phyloP scores from a whole-genome alignment of 2,113 vertebrate species.

The Gorsachius goisagi region DNA sequence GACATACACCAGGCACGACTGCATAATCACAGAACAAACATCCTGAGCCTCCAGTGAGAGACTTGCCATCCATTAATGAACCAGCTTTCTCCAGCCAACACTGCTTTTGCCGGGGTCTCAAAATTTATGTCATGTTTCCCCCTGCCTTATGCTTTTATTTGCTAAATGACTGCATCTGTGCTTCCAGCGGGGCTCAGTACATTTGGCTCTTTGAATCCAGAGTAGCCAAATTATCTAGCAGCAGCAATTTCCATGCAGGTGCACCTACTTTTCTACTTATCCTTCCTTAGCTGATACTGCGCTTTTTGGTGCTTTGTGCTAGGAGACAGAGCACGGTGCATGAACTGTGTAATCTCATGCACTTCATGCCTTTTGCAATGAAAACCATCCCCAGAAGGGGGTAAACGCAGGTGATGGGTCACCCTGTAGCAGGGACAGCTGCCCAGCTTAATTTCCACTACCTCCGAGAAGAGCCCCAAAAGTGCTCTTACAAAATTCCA shows the following conservation, averaged over 20 bases:
- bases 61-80: not conserved
- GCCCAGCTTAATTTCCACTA: not conserved
- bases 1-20: not conserved
- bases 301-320: not conserved
- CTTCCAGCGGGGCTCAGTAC: not conserved
- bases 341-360: not conserved
- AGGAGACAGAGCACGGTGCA: not conserved
- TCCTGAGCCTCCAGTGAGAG: not conserved
- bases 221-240: not conserved
- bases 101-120: not conserved
- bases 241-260: conserved; percentile 5
- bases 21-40: not conserved
- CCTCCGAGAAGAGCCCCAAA: not conserved
- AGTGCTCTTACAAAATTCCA: not conserved
- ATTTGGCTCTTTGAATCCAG: not conserved
- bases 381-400: not conserved
- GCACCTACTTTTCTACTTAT: not conserved
- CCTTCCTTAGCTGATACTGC: not conserved
- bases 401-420: not conserved
- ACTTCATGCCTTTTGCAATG: not conserved
- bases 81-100: not conserved
- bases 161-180: not conserved
- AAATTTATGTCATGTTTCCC: not conserved
- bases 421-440: not conserved
- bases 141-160: not conserved